phyloP scores from a whole-genome alignment of 2,113 vertebrate genomes.

The Ascaphus truei region DNA sequence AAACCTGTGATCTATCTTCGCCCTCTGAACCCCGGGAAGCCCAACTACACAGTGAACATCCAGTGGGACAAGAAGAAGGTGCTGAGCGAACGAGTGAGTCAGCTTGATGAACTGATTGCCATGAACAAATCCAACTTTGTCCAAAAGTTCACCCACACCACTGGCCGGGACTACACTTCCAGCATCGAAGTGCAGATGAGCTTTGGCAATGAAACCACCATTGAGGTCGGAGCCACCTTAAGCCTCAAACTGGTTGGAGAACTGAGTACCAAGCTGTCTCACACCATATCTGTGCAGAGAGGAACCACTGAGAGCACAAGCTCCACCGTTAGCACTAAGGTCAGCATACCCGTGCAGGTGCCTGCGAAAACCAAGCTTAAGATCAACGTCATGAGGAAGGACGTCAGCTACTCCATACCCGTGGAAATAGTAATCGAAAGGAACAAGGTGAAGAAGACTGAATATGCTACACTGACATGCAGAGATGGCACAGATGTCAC shows the following conservation, averaged over 20 bases:
- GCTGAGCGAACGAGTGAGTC: neutral
- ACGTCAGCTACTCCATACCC: neutral
- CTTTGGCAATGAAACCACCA: neutral
- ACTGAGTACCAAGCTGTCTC: neutral
- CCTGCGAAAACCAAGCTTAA: neutral
- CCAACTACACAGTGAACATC: neutral
- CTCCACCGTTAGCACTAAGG: neutral
- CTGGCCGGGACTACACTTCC: neutral
- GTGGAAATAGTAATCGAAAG: neutral
- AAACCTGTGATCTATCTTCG: neutral
- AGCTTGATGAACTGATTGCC: neutral
- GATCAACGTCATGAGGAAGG: neutral
- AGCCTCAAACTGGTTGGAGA: neutral
- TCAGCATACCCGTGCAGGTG: neutral
- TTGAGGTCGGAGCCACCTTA: neutral
- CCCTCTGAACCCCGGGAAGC: neutral
- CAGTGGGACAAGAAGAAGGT: neutral
- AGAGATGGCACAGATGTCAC: neutral
- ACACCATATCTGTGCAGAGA: neutral
- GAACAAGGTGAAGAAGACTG: neutral
- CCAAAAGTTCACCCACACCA: neutral
- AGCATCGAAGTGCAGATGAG: neutral
- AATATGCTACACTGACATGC: neutral
- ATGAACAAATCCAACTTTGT: neutral
- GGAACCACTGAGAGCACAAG: neutral